A percentile compares a stretch with the other conserved stretches of the same genome.
Evolutionary conservation across 2,113 vertebrate species (phyloP).

Genomic region (Notiomystis cincta): DNA sequence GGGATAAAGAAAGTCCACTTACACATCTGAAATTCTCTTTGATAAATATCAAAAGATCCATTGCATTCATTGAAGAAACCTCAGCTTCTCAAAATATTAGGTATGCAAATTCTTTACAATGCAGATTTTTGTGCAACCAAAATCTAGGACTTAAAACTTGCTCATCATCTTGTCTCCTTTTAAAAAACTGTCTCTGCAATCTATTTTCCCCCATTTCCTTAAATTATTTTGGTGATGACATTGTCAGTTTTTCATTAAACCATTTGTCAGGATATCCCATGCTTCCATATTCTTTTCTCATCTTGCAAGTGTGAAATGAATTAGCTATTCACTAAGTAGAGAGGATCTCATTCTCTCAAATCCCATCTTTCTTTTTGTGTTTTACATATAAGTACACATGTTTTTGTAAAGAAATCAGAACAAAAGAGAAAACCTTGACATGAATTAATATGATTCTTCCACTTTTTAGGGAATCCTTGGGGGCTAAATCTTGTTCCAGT

Average conservation of each 20-base stretch:
- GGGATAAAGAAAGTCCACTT: neutral
- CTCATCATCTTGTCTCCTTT: neutral
- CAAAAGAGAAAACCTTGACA: neutral
- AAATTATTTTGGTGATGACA: neutral
- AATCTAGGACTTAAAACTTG: neutral
- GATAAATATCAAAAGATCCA: neutral
- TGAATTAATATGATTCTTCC: neutral
- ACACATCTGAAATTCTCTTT: neutral
- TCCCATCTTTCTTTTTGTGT: neutral
- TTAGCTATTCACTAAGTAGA: neutral
- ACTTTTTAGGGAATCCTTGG: neutral
- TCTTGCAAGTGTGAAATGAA: neutral
- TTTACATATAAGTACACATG: rapidly evolving
- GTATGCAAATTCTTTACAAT: neutral
- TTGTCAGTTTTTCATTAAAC: neutral
- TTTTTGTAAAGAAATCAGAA: neutral
- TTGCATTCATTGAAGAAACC: neutral
- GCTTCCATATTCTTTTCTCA: neutral
- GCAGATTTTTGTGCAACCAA: neutral
- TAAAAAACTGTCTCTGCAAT: neutral
- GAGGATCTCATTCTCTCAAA: neutral
- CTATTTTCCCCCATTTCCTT: neutral
- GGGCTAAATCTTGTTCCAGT: neutral
- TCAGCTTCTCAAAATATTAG: neutral
- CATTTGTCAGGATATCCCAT: neutral